Evolutionary conservation across 2,113 vertebrate species (phyloP).

Genomic region (Aplodontia rufa): DNA sequence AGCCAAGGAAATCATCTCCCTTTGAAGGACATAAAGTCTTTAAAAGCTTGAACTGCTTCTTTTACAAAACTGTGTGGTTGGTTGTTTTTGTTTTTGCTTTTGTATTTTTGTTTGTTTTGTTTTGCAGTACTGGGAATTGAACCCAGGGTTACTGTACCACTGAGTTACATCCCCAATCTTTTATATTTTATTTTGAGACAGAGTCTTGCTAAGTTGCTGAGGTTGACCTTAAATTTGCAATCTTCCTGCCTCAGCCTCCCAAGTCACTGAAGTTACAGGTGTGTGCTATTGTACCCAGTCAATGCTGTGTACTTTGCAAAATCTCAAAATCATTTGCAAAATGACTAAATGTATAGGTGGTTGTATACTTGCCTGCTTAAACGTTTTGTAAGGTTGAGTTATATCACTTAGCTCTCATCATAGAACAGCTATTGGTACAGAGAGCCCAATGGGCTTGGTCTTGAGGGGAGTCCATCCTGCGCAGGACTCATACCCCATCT

Average conservation of each 20-base stretch:
- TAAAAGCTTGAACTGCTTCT: background rate
- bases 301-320: background rate
- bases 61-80: too few species aligned
- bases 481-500: background rate
- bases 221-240: too few species aligned
- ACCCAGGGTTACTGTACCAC: too few species aligned
- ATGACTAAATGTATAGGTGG: background rate
- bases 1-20: background rate
- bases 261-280: too few species aligned
- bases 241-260: too few species aligned
- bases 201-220: too few species aligned
- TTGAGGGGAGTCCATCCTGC: background rate
- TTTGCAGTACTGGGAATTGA: too few species aligned
- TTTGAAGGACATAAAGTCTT: background rate
- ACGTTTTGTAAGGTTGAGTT: background rate
- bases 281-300: too few species aligned
- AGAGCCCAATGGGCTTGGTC: background rate
- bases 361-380: background rate
- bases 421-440: background rate
- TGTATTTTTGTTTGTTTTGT: too few species aligned
- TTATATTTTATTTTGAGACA: too few species aligned
- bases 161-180: too few species aligned
- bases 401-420: background rate
- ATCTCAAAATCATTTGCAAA: background rate
- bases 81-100: too few species aligned